Evolutionary conservation across 2,888 invertebrate species (phyloP).

Genomic region (Phoenoteleia sp.): DNA sequence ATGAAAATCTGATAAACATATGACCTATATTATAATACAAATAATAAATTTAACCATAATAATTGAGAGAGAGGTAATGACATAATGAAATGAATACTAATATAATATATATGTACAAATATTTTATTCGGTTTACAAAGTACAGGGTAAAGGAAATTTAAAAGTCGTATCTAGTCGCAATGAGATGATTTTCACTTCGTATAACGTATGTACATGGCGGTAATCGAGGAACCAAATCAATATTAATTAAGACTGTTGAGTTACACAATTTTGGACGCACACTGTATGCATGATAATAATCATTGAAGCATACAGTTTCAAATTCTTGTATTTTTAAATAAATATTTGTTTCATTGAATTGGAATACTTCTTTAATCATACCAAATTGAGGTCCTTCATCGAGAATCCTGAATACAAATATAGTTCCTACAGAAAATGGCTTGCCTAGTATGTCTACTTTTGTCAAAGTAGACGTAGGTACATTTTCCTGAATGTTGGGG

Average conservation of each 20-base stretch:
- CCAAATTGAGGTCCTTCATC: conserved; percentile 56
- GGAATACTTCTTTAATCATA: conserved; percentile 40
- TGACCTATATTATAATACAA: too few relatives aligned
- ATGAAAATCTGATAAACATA: too few relatives aligned
- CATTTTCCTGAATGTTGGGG: not conserved
- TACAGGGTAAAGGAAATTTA: too few relatives aligned
- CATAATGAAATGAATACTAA: too few relatives aligned
- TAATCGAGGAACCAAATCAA: not conserved
- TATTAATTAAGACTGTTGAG: not conserved
- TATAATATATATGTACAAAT: too few relatives aligned
- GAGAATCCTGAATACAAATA: conserved; percentile 37
- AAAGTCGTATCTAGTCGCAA: too few relatives aligned
- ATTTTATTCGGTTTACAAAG: too few relatives aligned
- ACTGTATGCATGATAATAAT: conserved; percentile 17
- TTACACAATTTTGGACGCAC: not conserved
- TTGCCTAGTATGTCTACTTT: conserved; percentile 30
- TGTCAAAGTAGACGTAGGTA: conserved; percentile 15
- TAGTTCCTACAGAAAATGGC: conserved; percentile 29
- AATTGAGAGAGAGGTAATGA: too few relatives aligned
- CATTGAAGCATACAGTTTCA: not conserved
- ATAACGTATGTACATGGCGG: too few relatives aligned
- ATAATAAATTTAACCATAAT: too few relatives aligned
- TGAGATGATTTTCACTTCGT: too few relatives aligned
- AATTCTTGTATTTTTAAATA: conserved; percentile 5
- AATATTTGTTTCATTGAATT: conserved; percentile 16